Evolutionary conservation across 2,888 invertebrate genomes (phyloP).

Genomic region (Acanthococcus lagerstroemiae): DNA sequence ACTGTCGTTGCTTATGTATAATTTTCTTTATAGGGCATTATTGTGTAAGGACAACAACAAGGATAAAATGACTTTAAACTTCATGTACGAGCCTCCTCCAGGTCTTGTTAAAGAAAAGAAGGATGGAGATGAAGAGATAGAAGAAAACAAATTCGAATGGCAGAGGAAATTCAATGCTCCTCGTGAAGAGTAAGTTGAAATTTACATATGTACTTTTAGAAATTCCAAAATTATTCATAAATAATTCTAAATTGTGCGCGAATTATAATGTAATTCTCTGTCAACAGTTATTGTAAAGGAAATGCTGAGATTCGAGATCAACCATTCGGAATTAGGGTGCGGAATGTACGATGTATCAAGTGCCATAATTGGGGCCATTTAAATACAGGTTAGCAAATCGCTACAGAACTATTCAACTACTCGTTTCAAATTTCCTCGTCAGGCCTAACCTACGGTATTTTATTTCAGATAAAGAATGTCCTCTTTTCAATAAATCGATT

Average conservation of each 20-base stretch:
- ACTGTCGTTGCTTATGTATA: not conserved
- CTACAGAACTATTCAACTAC: not conserved
- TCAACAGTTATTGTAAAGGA: slow-evolving; percentile 77
- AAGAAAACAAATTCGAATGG: slow-evolving; percentile 99
- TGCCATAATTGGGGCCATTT: slow-evolving; percentile 99
- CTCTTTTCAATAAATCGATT: slow-evolving; percentile 71
- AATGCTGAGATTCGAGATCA: slow-evolving; percentile 96
- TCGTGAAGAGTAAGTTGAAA: slow-evolving; percentile 60
- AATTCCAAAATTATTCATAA: not conserved
- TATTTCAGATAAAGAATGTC: slow-evolving; percentile 93
- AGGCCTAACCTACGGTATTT: no score
- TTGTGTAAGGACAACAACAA: slow-evolving; percentile 98
- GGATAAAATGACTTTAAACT: slow-evolving; percentile 93
- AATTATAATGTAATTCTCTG: slow-evolving; percentile 1
- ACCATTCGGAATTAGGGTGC: slow-evolving; percentile 93
- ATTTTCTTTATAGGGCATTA: slow-evolving; percentile 58
- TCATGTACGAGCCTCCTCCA: slow-evolving; percentile 99
- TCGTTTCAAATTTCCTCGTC: no score
- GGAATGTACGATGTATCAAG: slow-evolving; percentile 96
- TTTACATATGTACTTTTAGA: slow-evolving; percentile 1
- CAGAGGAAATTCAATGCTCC: slow-evolving; percentile 98
- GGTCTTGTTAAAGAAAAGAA: slow-evolving; percentile 77
- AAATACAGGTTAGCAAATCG: slow-evolving; percentile 57
- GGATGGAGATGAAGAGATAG: slow-evolving; percentile 81
- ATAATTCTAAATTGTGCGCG: not conserved